A percentile compares a stretch with the other conserved stretches of the same genome.
Evolutionary conservation across 2,797 vertebrate genomes (phyloP).

Genomic region (Ctenopoma kingsleyae): DNA sequence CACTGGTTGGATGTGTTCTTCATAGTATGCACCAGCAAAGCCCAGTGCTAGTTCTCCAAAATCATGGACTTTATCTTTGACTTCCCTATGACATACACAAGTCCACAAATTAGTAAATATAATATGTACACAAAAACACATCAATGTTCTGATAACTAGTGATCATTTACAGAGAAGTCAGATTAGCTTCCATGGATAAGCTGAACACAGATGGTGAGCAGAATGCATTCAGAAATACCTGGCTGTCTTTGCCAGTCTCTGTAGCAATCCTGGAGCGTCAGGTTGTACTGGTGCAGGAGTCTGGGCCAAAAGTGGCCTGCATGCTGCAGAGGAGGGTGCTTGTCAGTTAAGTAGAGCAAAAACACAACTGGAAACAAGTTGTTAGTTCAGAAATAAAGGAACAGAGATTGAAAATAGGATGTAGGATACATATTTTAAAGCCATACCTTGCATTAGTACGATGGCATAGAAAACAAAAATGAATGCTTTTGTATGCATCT

Average conservation of each 20-base stretch:
- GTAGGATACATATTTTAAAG: neutral
- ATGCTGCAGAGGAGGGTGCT: constrained; percentile 54
- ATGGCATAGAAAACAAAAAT: constrained; percentile 56
- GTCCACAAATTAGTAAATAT: constrained; percentile 21
- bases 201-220: neutral
- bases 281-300: neutral
- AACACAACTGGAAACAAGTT: neutral
- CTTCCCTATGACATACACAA: constrained; percentile 47
- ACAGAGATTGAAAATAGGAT: neutral
- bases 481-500: constrained; percentile 62
- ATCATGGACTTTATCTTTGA: constrained; percentile 40
- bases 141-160: neutral
- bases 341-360: constrained; percentile 13
- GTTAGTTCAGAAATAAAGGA: constrained; percentile 5
- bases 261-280: constrained; percentile 55
- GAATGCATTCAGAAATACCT: constrained; percentile 34
- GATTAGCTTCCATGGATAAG: neutral
- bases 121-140: constrained; percentile 6
- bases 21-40: constrained; percentile 67
- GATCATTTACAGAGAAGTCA: constrained; percentile 17
- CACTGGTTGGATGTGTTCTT: constrained; percentile 77
- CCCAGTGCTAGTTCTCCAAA: constrained; percentile 18
- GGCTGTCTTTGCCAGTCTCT: constrained; percentile 45
- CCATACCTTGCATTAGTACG: constrained; percentile 74
- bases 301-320: constrained; percentile 48